These are phyloP conservation scores for Callosobruchus maculatus DNA, from an alignment of 2,888 invertebrate species.

Conservation along the genomic window DNA sequence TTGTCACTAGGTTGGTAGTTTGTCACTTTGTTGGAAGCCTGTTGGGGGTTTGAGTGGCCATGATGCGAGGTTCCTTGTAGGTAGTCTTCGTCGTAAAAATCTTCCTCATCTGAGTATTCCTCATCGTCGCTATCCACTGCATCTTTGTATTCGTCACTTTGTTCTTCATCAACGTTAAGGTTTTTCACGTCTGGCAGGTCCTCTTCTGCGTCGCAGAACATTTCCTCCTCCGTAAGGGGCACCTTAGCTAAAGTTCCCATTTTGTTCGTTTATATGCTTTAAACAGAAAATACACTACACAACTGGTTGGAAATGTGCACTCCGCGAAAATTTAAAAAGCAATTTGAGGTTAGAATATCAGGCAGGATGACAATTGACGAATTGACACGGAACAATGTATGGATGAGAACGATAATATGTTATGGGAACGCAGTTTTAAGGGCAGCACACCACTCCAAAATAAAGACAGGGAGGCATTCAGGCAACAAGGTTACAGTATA, in stretches of 20 bases:
- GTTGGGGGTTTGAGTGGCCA: constrained; percentile 33
- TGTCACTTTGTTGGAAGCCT: constrained; percentile 31
- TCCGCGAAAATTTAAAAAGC: background rate
- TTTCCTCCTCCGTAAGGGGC: constrained; percentile 40
- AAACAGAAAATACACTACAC: background rate
- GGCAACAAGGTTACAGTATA: too few relatives aligned
- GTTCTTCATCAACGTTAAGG: constrained; percentile 11
- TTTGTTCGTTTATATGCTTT: background rate
- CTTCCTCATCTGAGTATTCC: constrained; percentile 18
- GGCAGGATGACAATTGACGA: background rate
- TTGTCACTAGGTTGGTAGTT: constrained; percentile 77
- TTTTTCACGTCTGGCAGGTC: constrained; percentile 11
- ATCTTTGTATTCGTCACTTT: constrained; percentile 13
- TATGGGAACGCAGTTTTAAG: too few relatives aligned
- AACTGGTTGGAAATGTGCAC: background rate
- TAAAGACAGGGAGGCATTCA: too few relatives aligned
- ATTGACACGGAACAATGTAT: background rate
- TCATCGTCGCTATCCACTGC: constrained; percentile 19
- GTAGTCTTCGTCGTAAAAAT: constrained; percentile 24
- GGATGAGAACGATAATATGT: background rate
- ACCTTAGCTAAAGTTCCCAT: background rate
- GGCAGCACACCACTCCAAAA: too few relatives aligned
- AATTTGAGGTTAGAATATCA: background rate
- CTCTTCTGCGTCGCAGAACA: constrained; percentile 47
- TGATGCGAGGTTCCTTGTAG: constrained; percentile 11